Base-by-base conservation (phyloP, 1,140 invertebrate genomes). In the Aphaenogaster ashmeadi region DNA sequence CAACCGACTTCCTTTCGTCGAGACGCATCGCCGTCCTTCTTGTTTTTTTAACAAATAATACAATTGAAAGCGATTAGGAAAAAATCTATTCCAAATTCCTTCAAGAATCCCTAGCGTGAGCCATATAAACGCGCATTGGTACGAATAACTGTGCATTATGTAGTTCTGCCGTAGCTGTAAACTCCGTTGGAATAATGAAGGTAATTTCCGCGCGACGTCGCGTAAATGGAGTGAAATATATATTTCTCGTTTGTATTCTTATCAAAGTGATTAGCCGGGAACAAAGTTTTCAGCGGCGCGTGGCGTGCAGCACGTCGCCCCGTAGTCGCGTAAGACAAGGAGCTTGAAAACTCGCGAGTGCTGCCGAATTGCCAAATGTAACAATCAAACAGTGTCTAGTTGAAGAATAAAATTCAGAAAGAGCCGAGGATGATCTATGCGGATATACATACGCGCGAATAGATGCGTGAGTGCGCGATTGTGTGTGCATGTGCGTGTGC, bases 281-380 rank as follows among this genome's bases (percentile, higher is more conserved):
- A 71, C 13, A 60, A 58, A 15, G n/a, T 47, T 74, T 7, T 83
- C 27, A 84, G n/a, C 27, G 27, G 21, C 9, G 67, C n/a, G 6
- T 38, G 56, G 33, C 72, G 75, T 67, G 36, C 84, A 66, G 52
- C 84, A 80, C 5, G 47, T 64, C 74, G 84, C n/a, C 7, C 72
- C 84, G 21, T 56, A 86, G 58, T 79, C 84, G 88, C 89, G 67
- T 88, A 71, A 91, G 62, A 93, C 89, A 92, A 93, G 88, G 92
- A 92, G 92, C 92, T 94, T 93, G 89, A 93, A 75, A 84, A 93
- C 86, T 93, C 87, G 90, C 85, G 93, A 93, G 90, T 91, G 94
- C 92, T 94, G 92, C 93, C 93, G 92, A 93, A 94, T 93, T 93
- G 94, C 93, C 93, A 94, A 94, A 94, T 93, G 90, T 93, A 94